A percentile compares a stretch with the other conserved stretches of the same genome.
phyloP scores from a whole-genome alignment of 2,888 invertebrate genomes.

The Melanargia galathea region DNA sequence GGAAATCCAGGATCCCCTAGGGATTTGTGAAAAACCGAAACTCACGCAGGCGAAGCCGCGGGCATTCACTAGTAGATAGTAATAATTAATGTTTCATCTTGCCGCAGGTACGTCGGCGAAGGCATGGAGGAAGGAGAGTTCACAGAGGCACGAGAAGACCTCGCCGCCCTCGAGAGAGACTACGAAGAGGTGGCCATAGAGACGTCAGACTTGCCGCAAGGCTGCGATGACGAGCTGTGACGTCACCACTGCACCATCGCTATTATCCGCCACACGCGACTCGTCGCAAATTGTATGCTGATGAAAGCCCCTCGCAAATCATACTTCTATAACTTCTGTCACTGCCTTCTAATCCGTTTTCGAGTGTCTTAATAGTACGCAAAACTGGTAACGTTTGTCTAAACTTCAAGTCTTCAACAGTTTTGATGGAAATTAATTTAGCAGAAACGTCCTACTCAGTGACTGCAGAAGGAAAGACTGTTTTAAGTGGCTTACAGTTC shows the following conservation, averaged over 20 bases:
- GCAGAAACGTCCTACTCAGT: too few relatives aligned
- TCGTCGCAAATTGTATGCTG: neutral
- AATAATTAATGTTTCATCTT: too few relatives aligned
- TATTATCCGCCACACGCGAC: conserved; percentile 10
- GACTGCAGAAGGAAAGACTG: too few relatives aligned
- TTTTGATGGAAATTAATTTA: too few relatives aligned
- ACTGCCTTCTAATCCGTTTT: conserved; percentile 4
- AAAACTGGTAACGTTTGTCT: too few relatives aligned
- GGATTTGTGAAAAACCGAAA: too few relatives aligned
- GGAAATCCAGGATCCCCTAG: too few relatives aligned
- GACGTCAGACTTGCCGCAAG: conserved; percentile 69
- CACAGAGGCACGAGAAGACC: conserved; percentile 90
- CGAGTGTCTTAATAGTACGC: too few relatives aligned
- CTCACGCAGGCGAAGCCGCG: too few relatives aligned
- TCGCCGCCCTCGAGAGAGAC: conserved; percentile 87
- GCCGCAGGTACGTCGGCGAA: conserved; percentile 88
- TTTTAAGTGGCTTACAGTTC: conserved; percentile 11
- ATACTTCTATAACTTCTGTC: neutral
- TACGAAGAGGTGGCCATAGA: conserved; percentile 89
- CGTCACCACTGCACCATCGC: conserved; percentile 28
- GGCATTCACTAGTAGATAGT: too few relatives aligned
- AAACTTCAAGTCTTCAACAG: too few relatives aligned
- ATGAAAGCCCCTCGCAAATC: neutral
- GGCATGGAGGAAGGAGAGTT: conserved; percentile 94
- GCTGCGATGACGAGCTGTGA: conserved; percentile 71